These are phyloP conservation scores for Adoxophyes honmai DNA, from an alignment of 1,140 invertebrate genomes.

Conservation along the genomic window DNA sequence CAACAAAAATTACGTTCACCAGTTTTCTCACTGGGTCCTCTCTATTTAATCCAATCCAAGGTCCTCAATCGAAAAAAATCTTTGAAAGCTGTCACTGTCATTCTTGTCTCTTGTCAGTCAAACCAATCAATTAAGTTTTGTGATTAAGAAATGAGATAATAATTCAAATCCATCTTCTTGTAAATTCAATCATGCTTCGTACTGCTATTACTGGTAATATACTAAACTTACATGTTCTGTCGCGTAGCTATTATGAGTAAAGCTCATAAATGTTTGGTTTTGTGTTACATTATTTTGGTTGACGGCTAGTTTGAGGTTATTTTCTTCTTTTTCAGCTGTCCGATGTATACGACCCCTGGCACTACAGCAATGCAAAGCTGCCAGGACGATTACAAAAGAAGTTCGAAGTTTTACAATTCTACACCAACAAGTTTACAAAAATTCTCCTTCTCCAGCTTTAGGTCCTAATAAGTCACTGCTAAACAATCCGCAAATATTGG, in stretches of 20 bases:
- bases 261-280: neutral
- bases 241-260: neutral
- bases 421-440: constrained; percentile 21
- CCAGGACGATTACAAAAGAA: constrained; percentile 42
- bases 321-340: constrained; percentile 52
- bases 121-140: too few species aligned
- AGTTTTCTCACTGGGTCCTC: too few species aligned
- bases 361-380: constrained; percentile 32
- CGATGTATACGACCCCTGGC: constrained; percentile 43
- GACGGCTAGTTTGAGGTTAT: constrained; percentile 48
- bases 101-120: too few species aligned
- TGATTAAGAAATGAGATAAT: too few species aligned
- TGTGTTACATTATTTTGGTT: constrained; percentile 19
- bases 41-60: too few species aligned
- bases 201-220: neutral
- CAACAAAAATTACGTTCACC: too few species aligned
- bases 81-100: too few species aligned
- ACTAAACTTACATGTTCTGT: neutral
- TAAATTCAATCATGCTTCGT: neutral
- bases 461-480: constrained; percentile 24
- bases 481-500: constrained; percentile 53
- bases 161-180: too few species aligned
- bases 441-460: constrained; percentile 6
- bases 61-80: too few species aligned
- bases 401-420: constrained; percentile 35